Evolutionary conservation across 37 sponge, comb jelly and placozoan genomes (phyloP).

Genomic region (Geodia barretti): DNA sequence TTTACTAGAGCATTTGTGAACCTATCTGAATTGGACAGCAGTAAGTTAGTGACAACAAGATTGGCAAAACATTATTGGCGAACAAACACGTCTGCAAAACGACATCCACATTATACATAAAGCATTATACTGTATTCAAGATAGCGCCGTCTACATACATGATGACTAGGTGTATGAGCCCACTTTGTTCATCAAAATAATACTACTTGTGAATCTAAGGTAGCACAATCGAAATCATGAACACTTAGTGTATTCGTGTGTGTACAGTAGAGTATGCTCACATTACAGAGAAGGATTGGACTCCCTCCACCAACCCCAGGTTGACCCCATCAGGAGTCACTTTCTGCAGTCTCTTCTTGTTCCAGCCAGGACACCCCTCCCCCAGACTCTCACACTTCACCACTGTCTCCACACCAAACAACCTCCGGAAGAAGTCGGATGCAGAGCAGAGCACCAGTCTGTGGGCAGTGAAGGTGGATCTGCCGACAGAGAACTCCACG

Average conservation of each 20-base stretch:
- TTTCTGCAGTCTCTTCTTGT: conserved; percentile 30
- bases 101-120: not conserved
- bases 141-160: too few species aligned
- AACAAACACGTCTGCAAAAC: not conserved
- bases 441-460: conserved; percentile 53
- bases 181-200: too few species aligned
- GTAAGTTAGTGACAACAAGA: not conserved
- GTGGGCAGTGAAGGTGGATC: conserved; percentile 54
- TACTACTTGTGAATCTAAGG: too few species aligned
- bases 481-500: conserved; percentile 45
- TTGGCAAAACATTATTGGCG: not conserved
- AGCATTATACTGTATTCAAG: too few species aligned
- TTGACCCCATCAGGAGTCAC: conserved; percentile 29
- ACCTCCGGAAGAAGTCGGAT: conserved; percentile 60
- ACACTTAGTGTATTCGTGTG: not conserved
- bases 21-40: not conserved
- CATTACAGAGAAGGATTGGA: conserved; percentile 40
- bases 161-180: too few species aligned
- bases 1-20: too few species aligned
- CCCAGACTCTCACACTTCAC: conserved; percentile 2
- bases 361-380: conserved; percentile 40
- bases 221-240: not conserved
- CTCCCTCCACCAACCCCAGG: conserved; percentile 52
- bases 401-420: conserved; percentile 54
- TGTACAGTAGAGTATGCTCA: conserved; percentile 27